phyloP scores from a whole-genome alignment of 1,140 invertebrate genomes.

The Drosophila baimaii region DNA sequence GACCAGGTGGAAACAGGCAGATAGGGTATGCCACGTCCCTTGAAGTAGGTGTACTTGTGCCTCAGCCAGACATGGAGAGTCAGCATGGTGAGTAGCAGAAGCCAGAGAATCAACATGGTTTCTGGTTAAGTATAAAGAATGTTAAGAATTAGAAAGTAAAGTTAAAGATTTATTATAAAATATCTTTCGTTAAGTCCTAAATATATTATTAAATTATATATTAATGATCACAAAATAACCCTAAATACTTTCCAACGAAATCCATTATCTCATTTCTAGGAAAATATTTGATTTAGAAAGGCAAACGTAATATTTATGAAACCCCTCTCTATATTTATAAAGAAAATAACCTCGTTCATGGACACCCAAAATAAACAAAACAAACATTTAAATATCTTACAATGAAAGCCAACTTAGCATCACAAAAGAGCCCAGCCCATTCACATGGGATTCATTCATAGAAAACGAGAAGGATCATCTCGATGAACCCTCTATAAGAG shows the following conservation, averaged over 20 bases:
- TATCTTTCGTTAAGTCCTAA: no score
- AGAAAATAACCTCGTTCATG: conserved; percentile 12
- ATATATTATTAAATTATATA: background rate
- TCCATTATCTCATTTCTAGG: background rate
- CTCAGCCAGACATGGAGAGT: conserved; percentile 36
- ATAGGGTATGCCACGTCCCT: conserved; percentile 43
- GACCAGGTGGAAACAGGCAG: conserved; percentile 49
- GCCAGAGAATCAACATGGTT: conserved; percentile 10
- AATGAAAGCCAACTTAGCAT: conserved; percentile 21
- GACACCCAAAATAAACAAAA: background rate
- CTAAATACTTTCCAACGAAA: background rate
- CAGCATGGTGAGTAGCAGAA: conserved; percentile 31
- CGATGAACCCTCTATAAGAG: conserved; percentile 31
- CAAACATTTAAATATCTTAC: background rate
- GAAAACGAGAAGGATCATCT: conserved; percentile 22
- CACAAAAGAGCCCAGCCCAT: conserved; percentile 14
- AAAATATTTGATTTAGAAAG: background rate
- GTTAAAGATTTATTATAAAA: background rate
- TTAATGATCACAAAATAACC: background rate
- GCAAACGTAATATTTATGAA: background rate
- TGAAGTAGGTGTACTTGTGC: conserved; percentile 65
- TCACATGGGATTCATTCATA: conserved; percentile 32
- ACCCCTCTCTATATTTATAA: conserved; percentile 1
- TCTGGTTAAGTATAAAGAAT: background rate
- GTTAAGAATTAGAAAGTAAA: background rate